Base-by-base conservation (phyloP, 2,888 invertebrate species). In the Sipha maydis region DNA sequence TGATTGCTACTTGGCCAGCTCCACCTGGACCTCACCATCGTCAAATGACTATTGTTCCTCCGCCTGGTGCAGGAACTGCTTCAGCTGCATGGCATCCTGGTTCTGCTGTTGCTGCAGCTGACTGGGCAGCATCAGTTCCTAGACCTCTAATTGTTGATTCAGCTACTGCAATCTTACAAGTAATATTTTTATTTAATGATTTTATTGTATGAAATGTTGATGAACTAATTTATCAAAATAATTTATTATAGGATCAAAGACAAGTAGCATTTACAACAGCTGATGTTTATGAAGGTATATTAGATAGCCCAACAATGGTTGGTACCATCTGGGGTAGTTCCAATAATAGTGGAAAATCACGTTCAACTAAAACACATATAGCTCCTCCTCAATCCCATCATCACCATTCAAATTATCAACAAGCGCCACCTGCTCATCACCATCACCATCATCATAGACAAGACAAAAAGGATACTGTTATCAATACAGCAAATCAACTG, bases 61-160 rank as follows among this genome's bases (percentile, higher is more conserved):
- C 96, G 31, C 96, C 96, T 0, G 97, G 96, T 96, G 95, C 96
- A 91, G 96, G 96, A 91, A 93, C 96, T 90, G 95, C 95, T 73
- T 93, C 93, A 17, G 94, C 94, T 90, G 93, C 94, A 25, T 94
- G 94, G 83, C 94, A 94, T 91, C 94, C 94, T 90, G 94, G 94
- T 61, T 91, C 94, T 48, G 93, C 94, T 38, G 94, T 61, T 61
- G 61, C 94, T 89, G 91, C 92, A 69, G 93, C 93, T 28, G 94
- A 95, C 90, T 95, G 95, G 95, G 94, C 95, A 73, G 34, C 83
- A 75, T 67, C 84, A 21, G 88, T 80, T 82, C 89, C 94, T 96
- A 90, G 96, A 96, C 83, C 93, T 96, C 83, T 91, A 7, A 94
- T 97, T 90, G 95, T 96, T 21, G 96, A 96, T 91, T 95, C 95